Percentiles rank a stretch among this genome's conserved stretches.
phyloP scores from a whole-genome alignment of 2,888 invertebrate species.

The Philaethria dido region DNA sequence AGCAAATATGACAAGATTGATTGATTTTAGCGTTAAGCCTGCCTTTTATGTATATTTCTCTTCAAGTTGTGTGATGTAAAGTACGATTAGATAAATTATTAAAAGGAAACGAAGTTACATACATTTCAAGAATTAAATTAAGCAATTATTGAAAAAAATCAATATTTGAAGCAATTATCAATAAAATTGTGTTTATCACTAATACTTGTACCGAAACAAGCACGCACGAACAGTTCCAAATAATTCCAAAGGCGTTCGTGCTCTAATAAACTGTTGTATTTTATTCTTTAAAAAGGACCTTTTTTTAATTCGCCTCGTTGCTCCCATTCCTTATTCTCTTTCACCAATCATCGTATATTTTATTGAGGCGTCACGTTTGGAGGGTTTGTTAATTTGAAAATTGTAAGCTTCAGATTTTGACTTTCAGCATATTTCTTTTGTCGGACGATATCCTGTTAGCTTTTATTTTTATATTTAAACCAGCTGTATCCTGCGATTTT shows the following conservation, averaged over 20 bases:
- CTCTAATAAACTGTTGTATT: constrained; percentile 35
- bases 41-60: too few relatives aligned
- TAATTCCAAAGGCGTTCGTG: constrained; percentile 30
- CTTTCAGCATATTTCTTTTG: constrained; percentile 2
- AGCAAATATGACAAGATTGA: too few relatives aligned
- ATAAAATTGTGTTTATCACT: constrained; percentile 11
- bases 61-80: too few relatives aligned
- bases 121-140: background rate
- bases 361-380: constrained; percentile 19
- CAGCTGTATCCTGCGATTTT: too few relatives aligned
- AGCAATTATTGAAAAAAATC: background rate
- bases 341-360: constrained; percentile 29
- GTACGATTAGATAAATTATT: too few relatives aligned
- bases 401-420: constrained; percentile 13
- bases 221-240: constrained; percentile 18
- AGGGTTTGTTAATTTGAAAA: constrained; percentile 15
- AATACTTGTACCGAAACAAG: constrained; percentile 18
- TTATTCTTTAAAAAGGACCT: constrained; percentile 26
- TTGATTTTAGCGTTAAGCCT: too few relatives aligned
- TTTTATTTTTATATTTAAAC: background rate
- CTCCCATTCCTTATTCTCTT: constrained; percentile 28
- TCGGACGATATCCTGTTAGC: constrained; percentile 1
- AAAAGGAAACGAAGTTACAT: too few relatives aligned
- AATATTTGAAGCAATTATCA: background rate
- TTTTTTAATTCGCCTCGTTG: constrained; percentile 29